Evolutionary conservation across 2,888 invertebrate species (phyloP).

Genomic region (Automeris io): DNA sequence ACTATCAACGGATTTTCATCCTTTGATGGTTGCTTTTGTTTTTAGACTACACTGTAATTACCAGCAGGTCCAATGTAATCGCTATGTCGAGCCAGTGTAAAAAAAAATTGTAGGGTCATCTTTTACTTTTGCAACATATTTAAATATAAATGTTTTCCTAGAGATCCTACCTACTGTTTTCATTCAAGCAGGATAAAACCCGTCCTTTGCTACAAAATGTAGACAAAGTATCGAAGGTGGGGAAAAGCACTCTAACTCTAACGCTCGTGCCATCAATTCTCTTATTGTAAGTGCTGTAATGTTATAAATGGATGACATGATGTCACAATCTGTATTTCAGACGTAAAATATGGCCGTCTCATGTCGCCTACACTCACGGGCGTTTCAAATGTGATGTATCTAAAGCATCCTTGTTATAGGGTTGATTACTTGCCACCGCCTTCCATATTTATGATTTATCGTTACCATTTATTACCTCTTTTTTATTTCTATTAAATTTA

Average conservation of each 20-base stretch:
- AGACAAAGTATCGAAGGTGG: constrained; percentile 1
- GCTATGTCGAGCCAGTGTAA: no score
- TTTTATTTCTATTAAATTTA: no score
- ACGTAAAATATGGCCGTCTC: constrained; percentile 18
- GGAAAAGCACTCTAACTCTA: constrained; percentile 14
- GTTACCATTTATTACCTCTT: neutral
- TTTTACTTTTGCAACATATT: no score
- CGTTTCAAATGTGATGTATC: constrained; percentile 2
- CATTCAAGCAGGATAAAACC: neutral
- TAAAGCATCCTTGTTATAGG: neutral
- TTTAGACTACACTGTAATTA: no score
- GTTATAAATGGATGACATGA: constrained; percentile 26
- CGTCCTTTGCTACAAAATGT: neutral
- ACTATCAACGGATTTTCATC: no score
- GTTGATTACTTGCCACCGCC: constrained; percentile 1
- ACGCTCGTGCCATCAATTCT: constrained; percentile 20
- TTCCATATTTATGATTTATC: constrained; percentile 4
- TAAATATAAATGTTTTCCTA: neutral
- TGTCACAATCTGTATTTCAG: constrained; percentile 21
- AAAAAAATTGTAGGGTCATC: no score
- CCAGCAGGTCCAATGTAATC: no score
- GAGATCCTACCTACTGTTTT: neutral
- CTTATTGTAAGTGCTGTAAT: constrained; percentile 16
- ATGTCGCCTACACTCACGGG: constrained; percentile 1
- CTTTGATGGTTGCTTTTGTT: no score